phyloP scores from a whole-genome alignment of 2,113 vertebrate species.

The Eretmochelys imbricata region DNA sequence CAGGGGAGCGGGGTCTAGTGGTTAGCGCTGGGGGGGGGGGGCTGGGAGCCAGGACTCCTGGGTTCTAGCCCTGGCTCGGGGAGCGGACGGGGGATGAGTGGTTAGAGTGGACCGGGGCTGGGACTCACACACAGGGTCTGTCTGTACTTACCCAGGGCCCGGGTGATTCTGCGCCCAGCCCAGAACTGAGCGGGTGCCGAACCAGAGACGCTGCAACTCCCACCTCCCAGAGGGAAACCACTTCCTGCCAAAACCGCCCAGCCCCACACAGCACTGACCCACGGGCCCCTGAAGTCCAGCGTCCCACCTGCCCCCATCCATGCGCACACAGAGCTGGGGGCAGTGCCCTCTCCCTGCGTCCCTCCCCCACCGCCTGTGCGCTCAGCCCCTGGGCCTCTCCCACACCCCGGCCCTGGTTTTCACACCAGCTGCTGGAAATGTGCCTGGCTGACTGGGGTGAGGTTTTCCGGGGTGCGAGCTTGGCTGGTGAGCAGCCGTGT shows the following conservation, averaged over 20 bases:
- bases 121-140: neutral
- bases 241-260: neutral
- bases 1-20: neutral
- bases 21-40: neutral
- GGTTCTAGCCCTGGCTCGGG: neutral
- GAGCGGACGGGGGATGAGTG: neutral
- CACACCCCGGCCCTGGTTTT: no score
- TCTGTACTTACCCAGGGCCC: no score
- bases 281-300: slow-evolving; percentile 36
- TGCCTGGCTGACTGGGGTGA: no score
- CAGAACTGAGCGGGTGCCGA: no score
- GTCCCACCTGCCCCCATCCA: slow-evolving; percentile 65
- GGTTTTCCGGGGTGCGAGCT: no score
- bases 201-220: no score
- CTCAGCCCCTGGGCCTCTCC: neutral
- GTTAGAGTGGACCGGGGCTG: neutral
- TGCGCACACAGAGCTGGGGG: neutral
- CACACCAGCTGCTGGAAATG: no score
- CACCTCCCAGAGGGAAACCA: no score
- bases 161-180: neutral
- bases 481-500: no score
- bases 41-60: neutral
- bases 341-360: neutral
- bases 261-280: neutral
- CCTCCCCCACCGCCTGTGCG: neutral